A percentile compares a stretch with the other conserved stretches of the same genome.
Evolutionary conservation across 2,797 vertebrate species (phyloP).

Genomic region (Pangasius larnaudii): DNA sequence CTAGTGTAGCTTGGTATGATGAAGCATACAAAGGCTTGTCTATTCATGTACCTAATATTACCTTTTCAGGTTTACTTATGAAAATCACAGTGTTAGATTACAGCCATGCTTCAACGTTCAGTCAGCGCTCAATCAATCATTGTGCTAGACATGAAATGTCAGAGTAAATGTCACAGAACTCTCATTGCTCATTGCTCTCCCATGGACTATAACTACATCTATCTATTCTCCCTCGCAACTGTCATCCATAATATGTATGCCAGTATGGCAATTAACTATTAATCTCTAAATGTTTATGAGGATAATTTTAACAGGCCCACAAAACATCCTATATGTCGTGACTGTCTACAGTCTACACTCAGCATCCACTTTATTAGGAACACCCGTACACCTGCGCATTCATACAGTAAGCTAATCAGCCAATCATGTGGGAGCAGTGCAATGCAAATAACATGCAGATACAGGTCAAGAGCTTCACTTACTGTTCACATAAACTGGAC

Average conservation of each 20-base stretch:
- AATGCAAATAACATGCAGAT: not conserved
- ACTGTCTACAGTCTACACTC: not conserved
- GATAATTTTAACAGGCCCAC: not conserved
- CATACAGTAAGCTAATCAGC: not conserved
- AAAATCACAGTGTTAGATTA: slow-evolving; percentile 25
- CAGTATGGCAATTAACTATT: not conserved
- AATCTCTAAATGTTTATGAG: not conserved
- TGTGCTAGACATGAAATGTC: not conserved
- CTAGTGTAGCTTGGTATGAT: not conserved
- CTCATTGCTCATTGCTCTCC: not conserved
- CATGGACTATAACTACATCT: not conserved
- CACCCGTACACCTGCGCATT: not conserved
- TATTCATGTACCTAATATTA: slow-evolving; percentile 7
- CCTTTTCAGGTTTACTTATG: slow-evolving; percentile 7
- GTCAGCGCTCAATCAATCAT: slow-evolving; percentile 14
- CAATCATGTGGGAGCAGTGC: not conserved
- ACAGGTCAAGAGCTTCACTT: not conserved
- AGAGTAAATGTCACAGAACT: not conserved
- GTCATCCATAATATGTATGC: not conserved
- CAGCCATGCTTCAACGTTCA: not conserved
- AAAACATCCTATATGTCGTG: not conserved
- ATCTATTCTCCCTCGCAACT: slow-evolving; percentile 24
- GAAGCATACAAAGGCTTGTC: not conserved
- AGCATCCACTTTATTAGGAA: not conserved
- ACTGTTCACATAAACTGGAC: not conserved